Evolutionary conservation across 2,888 invertebrate species (phyloP).

Genomic region (Nasonia oneida): DNA sequence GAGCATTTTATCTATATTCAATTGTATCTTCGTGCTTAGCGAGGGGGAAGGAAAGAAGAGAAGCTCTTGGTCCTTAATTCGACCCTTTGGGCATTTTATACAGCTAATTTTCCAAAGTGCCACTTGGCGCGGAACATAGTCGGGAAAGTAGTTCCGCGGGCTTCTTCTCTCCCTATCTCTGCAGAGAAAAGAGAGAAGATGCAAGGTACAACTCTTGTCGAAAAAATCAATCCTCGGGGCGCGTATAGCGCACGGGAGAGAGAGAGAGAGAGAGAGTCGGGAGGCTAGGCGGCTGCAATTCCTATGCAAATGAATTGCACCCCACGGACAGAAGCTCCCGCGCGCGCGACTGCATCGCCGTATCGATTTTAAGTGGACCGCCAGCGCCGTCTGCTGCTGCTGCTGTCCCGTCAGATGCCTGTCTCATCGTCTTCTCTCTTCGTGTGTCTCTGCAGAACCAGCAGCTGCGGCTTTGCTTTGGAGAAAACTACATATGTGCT

Average conservation of each 20-base stretch:
- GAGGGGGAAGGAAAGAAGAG: slow-evolving; percentile 32
- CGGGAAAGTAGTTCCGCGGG: slow-evolving; percentile 48
- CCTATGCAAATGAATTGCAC: slow-evolving; percentile 78
- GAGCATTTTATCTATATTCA: slow-evolving; percentile 10
- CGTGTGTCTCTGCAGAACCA: slow-evolving; percentile 70
- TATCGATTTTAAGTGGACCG: slow-evolving; percentile 79
- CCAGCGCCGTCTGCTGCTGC: slow-evolving; percentile 16
- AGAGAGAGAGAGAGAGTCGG: slow-evolving; percentile 4
- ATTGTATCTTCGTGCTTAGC: slow-evolving; percentile 46
- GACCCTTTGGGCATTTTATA: slow-evolving; percentile 56
- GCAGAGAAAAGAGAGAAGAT: slow-evolving; percentile 7
- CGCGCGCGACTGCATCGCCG: slow-evolving; percentile 65
- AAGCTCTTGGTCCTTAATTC: slow-evolving; percentile 44
- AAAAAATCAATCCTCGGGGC: slow-evolving; percentile 68
- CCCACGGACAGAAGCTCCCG: slow-evolving; percentile 61
- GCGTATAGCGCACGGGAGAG: not conserved
- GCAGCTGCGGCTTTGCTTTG: slow-evolving; percentile 68
- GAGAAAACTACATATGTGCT: slow-evolving; percentile 32
- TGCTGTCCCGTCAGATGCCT: slow-evolving; percentile 76
- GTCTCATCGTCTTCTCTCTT: slow-evolving; percentile 73
- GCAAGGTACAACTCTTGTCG: slow-evolving; percentile 49
- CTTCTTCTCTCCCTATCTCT: slow-evolving; percentile 16
- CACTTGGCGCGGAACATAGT: slow-evolving; percentile 53
- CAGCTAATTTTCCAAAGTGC: slow-evolving; percentile 61
- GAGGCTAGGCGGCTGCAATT: slow-evolving; percentile 72